Base-by-base conservation (phyloP, 2,113 vertebrate species). In the Oncorhynchus gorbuscha region DNA sequence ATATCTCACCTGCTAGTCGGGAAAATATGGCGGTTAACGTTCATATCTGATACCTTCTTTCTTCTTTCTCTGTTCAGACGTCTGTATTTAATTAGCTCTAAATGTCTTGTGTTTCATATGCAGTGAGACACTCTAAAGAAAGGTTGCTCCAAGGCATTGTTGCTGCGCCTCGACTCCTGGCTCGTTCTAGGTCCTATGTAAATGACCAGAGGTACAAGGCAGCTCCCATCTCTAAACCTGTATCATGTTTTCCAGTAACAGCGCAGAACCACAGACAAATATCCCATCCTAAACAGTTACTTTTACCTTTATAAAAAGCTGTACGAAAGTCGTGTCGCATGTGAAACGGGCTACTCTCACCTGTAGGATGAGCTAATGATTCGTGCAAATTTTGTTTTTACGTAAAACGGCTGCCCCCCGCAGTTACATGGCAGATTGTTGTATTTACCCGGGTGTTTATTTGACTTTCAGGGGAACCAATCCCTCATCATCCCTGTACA, bases 31-130 rank as follows among this genome's bases (percentile, higher is more conserved):
- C 80, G 76, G 78, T 85, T 84, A 85, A 85, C 79, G 82, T 87
- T 81, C 82, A 85, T 91, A 87, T 80, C 79, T 62, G 83, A 86
- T 84, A 85, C 69, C 59, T 72, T 64, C 68, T 72, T 64, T 74
- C 59, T 72, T 62, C 32, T 74, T 82, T 87, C 76, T 75, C 8
- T 8, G 8, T 11, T 45, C 30, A 73, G 84, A 28, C 76, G 77
- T 90, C 90, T 90, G 83, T 82, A 82, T 92, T 91, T 84, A 85
- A 89, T 92, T 91, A 81, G 81, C 85, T 62, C 9, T 39, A 69
- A 64, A 45, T 45, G 39, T 45, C 2, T 45, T 11, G 3, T 11
- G 62, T 75, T 49, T 30, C 30, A 70, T 71, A 58, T 70, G 39
- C 70, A 62, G 20, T 8, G n/a, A 62, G 24, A 62, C 59, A 11